Evolutionary conservation across 2,797 vertebrate genomes (phyloP).

Genomic region (Psittacula echo): DNA sequence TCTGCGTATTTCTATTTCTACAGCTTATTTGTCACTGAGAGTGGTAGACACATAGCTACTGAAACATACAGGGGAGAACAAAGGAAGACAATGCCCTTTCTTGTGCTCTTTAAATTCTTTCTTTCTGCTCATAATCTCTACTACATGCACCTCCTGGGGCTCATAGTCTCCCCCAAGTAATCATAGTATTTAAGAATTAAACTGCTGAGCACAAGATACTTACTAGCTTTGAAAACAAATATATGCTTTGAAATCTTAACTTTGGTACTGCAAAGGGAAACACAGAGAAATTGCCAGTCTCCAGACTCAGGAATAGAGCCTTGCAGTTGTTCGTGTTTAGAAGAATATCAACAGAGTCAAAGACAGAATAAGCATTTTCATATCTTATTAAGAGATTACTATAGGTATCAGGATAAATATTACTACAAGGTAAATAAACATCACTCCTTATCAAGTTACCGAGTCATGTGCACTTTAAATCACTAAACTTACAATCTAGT

Average conservation of each 20-base stretch:
- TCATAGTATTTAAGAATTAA: background rate
- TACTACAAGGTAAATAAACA: background rate
- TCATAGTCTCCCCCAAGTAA: background rate
- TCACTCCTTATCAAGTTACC: background rate
- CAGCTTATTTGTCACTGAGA: background rate
- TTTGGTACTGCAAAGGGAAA: background rate
- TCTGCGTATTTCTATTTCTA: background rate
- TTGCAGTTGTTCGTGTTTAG: background rate
- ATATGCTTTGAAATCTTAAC: background rate
- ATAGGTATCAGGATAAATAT: background rate
- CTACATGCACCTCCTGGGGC: background rate
- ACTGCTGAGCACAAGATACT: background rate
- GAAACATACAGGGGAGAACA: background rate
- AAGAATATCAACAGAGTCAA: background rate
- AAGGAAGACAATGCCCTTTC: background rate
- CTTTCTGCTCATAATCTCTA: background rate
- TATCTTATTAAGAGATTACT: background rate
- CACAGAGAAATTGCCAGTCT: background rate
- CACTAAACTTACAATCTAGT: background rate
- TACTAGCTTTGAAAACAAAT: background rate
- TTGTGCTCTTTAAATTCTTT: background rate
- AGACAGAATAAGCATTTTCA: background rate
- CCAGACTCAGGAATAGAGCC: background rate
- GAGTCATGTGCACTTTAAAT: background rate
- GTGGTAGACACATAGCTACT: fast-evolving